Evolutionary conservation across 1,140 invertebrate genomes (phyloP), one percentile per base, ranked within the genome.

Genomic region (Amphibalanus amphitrite): DNA sequence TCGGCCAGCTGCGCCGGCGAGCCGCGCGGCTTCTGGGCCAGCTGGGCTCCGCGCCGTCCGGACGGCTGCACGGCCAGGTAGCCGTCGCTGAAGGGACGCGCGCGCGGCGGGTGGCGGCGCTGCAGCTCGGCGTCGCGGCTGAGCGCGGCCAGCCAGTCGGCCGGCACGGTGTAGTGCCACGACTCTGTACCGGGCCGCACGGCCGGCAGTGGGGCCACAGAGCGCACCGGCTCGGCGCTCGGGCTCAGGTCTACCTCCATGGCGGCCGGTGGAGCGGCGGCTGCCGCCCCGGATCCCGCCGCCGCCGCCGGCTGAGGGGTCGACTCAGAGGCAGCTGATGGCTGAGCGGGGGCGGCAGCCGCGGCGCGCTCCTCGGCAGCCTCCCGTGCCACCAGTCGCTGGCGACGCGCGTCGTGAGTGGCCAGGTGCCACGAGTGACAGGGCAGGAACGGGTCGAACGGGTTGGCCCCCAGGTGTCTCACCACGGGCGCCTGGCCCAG

Each of bases 401-500:
- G 6, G 4, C n/a, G 4, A 23, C 64, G 64, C 20, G 26, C 64
- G 64, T 6, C 6, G 64, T 65, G 64, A 6, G 64, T 65, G 6
- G 64, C 64, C 64, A 76, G 72, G 72, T 79, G 77, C 25, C 78
- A 75, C 28, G 79, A 80, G 69, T 77, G 74, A 72, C 82, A 83
- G 0, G 79, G 80, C 15, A 83, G 74, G 73, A 79, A 81, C 4
- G 79, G 79, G 71, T 83, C 82, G 70, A 80, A 79, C 70, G 74
- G 74, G 47, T 75, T 73, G 71, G 77, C 73, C 25, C 74, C 73
- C 71, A 76, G 64, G 26, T 65, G 64, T 4, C 26, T 8, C 64
- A 65, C 26, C 64, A 26, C 23, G 23, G 64, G 26, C 64, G 64
- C 8, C 6, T n/a, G 23, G 64, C 20, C 26, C 10, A 65, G 23